These are phyloP conservation scores for Carcharodon carcharias DNA, from an alignment of 2,797 vertebrate species.

Conservation along the genomic window DNA sequence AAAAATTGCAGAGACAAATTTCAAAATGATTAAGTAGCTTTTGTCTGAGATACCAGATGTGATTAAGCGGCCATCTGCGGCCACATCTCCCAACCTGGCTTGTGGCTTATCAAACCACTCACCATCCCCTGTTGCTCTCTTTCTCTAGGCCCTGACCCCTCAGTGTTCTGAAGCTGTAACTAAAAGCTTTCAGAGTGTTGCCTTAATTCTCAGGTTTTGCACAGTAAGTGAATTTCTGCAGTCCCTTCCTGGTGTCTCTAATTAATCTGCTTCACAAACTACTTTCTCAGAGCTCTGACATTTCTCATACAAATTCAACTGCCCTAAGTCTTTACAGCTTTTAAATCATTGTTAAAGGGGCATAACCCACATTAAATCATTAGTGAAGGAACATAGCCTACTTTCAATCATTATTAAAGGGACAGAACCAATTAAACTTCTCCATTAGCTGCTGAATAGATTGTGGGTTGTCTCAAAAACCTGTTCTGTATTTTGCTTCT, in stretches of 20 bases:
- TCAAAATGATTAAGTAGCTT: not conserved
- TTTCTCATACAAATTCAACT: not conserved
- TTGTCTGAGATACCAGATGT: not conserved
- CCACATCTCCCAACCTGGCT: not conserved
- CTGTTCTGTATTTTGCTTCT: not conserved
- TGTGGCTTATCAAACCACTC: not conserved
- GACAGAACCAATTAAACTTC: not conserved
- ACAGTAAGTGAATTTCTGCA: not conserved
- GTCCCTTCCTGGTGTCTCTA: not conserved
- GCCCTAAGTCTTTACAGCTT: not conserved
- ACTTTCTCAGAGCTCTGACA: not conserved
- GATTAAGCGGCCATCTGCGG: not conserved
- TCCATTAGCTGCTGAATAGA: not conserved
- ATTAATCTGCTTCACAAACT: not conserved
- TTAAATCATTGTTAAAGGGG: not conserved
- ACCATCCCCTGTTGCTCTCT: not conserved
- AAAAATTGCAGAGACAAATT: not conserved
- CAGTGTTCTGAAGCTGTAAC: not conserved
- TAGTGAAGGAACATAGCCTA: not conserved
- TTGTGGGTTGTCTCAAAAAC: not conserved
- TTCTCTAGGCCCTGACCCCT: not conserved
- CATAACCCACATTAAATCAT: not conserved
- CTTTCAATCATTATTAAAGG: not conserved
- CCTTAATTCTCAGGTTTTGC: not conserved
- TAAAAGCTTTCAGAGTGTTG: not conserved